Evolutionary conservation across 2,113 vertebrate genomes (phyloP), one percentile per base, ranked within the genome.

Genomic region (Lasiurus cinereus): DNA sequence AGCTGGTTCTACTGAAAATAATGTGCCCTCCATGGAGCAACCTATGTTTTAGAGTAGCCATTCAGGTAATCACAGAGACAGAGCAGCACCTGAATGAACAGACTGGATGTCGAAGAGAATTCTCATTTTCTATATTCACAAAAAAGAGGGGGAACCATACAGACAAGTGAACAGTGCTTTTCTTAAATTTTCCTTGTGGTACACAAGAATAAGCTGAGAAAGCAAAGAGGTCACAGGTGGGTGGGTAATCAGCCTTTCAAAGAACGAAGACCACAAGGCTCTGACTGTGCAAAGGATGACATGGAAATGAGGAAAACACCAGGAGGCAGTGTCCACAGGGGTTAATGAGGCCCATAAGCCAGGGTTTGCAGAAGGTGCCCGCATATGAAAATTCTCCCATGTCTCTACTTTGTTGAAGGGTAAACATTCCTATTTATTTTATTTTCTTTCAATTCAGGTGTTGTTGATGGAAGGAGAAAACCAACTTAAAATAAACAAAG

Each of bases 381-480:
- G 31, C 0, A 0, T 76, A 36, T 11, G 36, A 67, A 39, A 94
- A 73, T 48, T 39, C 56, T 83, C 52, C 48, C 31, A 74, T 27
- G 27, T 50, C 21, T 87, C 88, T 78, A 69, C 70, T 92, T 59
- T 56, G 39, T 19, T 69, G 33, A 18, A 92, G 15, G 9, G 48
- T 80, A 70, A 85, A 78, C 16, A 69, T 43, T 19, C 27, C 27
- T 52, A 88, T 92, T 66, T 70, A 7, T 67, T 46, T 87, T 72
- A 4, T 43, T 90, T 90, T 56, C 19, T 83, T 93, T 80, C 77
- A 39, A 21, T 80, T 91, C 70, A 67, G 77, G 78, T 46, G 29
- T 8, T 62, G 16, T 8, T 62, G 16, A 83, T n/a, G 27, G 73
- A 46, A 70, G 90, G 83, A 93, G 5, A 70, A 90, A 95, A 93